A percentile compares a stretch with the other conserved stretches of the same genome.
phyloP scores from a whole-genome alignment of 2,797 vertebrate species.

The Fistularia commersonii region DNA sequence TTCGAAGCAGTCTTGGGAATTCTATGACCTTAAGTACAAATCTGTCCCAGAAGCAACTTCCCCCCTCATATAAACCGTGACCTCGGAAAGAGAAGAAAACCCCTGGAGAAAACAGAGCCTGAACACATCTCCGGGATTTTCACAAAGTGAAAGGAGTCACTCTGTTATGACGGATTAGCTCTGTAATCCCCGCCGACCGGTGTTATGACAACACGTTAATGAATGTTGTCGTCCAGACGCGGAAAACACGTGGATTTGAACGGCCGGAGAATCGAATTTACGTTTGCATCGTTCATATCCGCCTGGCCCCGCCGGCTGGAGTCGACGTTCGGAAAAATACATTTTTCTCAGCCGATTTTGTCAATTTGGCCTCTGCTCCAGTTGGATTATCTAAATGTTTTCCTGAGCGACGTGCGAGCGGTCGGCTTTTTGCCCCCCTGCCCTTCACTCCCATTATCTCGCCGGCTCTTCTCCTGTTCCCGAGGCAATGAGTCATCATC shows the following conservation, averaged over 20 bases:
- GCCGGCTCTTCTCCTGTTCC: background rate
- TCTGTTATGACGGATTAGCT: constrained; percentile 18
- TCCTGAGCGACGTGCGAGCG: no score
- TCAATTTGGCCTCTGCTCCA: constrained; percentile 4
- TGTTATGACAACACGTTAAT: no score
- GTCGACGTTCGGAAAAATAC: background rate
- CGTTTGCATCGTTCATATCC: no score
- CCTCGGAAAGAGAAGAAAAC: no score
- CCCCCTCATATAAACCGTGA: no score
- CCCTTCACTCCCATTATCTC: background rate
- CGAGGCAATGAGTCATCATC: constrained; percentile 1
- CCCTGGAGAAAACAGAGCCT: constrained; percentile 10
- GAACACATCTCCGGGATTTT: constrained; percentile 22
- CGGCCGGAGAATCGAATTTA: no score
- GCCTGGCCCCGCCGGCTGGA: no score
- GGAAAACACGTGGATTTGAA: no score
- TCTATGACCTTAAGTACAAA: constrained; percentile 6
- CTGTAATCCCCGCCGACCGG: no score
- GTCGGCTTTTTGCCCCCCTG: constrained; percentile 5
- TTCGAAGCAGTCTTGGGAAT: constrained; percentile 7
- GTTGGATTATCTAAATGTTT: constrained; percentile 47
- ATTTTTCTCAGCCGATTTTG: constrained; percentile 31
- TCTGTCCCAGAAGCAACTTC: constrained; percentile 4
- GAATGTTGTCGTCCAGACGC: no score
- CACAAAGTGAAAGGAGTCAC: constrained; percentile 28